Evolutionary conservation across 2,888 invertebrate genomes (phyloP), one percentile per base, ranked within the genome.

Genomic region (Spicauda simplicius): DNA sequence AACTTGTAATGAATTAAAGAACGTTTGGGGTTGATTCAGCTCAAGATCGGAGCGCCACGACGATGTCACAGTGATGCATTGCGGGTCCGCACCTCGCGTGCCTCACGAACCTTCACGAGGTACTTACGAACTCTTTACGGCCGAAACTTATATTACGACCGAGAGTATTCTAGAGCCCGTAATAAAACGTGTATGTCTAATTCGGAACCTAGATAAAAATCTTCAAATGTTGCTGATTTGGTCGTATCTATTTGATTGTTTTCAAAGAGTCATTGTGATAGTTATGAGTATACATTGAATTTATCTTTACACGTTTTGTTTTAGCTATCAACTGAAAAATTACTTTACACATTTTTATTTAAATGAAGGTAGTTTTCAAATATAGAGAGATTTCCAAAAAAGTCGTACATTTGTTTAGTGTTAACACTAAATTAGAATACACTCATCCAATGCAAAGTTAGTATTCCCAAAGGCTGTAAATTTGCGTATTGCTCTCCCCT

Each of bases 381-480:
- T 12, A 12, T 12, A 37, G 4, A 12, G 12, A 12, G 11, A 37
- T 37, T 11, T 37, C 37, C 8, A 12, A 37, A 37, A 37, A 37
- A 8, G 0, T 12, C 1, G 37, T 8, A 33, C 33, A 33, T 25
- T 33, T 63, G 12, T 20, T 16, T 18, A n/a, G 25, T 56, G 25
- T 48, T 56, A 48, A 19, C 20, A 8, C 53, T 33, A 50, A 14
- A 50, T 50, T 37, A 18, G 14, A 50, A 50, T 81, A 79, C 77
- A 79, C 80, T 78, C 77, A 74, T 80, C 79, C 78, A 77, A 78
- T 77, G 73, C 76, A 73, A 76, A 73, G 69, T 77, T 78, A 71
- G 76, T 84, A 85, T 83, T 86, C 86, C 88, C 84, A 80, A 72
- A 69, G 84, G 89, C 80, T 82, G 83, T 90, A 88, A 87, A 88